Conservation (phyloP, 1,140 invertebrate genomes). For the Magallana ariakensis region DNA sequence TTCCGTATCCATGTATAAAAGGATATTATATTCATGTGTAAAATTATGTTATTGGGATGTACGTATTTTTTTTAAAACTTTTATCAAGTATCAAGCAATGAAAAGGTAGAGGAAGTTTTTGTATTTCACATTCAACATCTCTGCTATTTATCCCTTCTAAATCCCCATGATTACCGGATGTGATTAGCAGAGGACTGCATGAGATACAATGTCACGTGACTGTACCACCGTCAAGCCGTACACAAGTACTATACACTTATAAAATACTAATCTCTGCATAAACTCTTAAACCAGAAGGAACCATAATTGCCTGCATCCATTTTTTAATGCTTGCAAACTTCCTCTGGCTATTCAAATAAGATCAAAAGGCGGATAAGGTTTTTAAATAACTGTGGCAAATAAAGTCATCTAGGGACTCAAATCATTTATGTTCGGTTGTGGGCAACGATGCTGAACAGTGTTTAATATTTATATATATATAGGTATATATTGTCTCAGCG, state of each 20-base stretch:
- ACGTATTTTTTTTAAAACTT: no score
- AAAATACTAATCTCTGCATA: neutral
- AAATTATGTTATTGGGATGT: no score
- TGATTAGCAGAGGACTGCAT: no score
- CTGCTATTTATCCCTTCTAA: no score
- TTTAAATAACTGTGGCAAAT: neutral
- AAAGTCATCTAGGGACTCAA: neutral
- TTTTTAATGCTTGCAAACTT: neutral
- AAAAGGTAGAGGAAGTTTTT: no score
- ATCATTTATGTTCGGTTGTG: neutral
- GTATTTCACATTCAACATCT: no score
- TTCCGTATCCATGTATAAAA: no score
- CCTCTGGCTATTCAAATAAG: neutral
- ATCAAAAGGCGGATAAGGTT: neutral
- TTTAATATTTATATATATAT: slow-evolving; percentile 12
- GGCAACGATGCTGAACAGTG: slow-evolving; percentile 18
- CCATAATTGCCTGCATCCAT: neutral
- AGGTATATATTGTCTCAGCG: neutral
- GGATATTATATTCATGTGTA: no score
- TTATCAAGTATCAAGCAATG: no score
- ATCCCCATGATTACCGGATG: no score
- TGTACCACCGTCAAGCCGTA: no score
- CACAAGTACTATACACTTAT: neutral
- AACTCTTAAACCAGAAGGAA: neutral
- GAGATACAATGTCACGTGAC: no score